A percentile compares a stretch with the other conserved stretches of the same genome.
Evolutionary conservation across 2,888 invertebrate genomes (phyloP).

Genomic region (Cephus spinipes): DNA sequence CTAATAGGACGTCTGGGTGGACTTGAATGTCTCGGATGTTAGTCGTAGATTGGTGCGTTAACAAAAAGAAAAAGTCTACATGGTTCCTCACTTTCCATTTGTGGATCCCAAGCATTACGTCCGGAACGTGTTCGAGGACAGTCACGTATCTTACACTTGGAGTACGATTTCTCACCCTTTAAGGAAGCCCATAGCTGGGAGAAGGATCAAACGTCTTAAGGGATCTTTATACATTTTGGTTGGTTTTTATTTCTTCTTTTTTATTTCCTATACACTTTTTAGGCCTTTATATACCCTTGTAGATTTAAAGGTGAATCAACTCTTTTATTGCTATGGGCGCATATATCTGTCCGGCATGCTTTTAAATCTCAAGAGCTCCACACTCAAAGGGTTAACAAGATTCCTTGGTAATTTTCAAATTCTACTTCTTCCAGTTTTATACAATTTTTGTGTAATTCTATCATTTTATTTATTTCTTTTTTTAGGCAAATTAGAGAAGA

Average conservation of each 20-base stretch:
- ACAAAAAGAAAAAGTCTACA: slow-evolving; percentile 26
- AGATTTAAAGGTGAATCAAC: background rate
- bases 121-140: background rate
- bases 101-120: slow-evolving; percentile 27
- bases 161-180: background rate
- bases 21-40: background rate
- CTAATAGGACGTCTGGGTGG: slow-evolving; percentile 7
- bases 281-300: background rate
- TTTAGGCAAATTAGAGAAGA: background rate
- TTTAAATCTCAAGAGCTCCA: too few relatives aligned
- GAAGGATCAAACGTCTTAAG: background rate
- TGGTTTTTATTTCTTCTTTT: background rate
- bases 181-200: background rate
- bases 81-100: slow-evolving; percentile 34
- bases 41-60: background rate
- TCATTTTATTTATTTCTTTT: background rate
- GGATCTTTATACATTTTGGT: background rate
- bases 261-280: background rate
- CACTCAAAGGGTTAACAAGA: background rate
- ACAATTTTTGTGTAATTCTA: background rate
- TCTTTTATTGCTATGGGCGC: too few relatives aligned
- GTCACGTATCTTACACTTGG: background rate
- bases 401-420: background rate
- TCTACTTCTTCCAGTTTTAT: background rate
- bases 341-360: too few relatives aligned